Evolutionary conservation across 2,888 invertebrate genomes (phyloP).

Genomic region (Troilus luridus): DNA sequence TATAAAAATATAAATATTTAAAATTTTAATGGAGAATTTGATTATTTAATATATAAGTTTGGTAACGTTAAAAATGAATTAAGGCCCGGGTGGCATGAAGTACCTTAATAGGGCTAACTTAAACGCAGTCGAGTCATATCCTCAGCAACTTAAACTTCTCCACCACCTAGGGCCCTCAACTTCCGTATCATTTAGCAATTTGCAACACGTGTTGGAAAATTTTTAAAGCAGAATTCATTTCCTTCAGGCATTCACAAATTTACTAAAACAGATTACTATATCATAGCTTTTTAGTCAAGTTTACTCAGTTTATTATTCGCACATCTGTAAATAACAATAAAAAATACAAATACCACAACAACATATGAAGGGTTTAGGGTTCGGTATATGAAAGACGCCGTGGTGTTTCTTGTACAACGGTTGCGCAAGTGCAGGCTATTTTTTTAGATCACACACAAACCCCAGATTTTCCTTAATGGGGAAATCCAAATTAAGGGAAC

Average conservation of each 20-base stretch:
- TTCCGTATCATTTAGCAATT: conserved; percentile 42
- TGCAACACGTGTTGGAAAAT: conserved; percentile 7
- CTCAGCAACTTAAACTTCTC: background rate
- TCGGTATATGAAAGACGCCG: too few relatives aligned
- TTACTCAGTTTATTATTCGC: background rate
- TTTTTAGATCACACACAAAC: too few relatives aligned
- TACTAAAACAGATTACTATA: background rate
- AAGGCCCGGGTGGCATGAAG: background rate
- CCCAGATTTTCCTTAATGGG: too few relatives aligned
- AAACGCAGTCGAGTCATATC: background rate
- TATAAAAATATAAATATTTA: background rate
- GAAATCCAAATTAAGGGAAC: too few relatives aligned
- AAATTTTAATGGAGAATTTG: background rate
- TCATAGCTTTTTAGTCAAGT: background rate
- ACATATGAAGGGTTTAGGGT: too few relatives aligned
- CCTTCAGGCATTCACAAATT: background rate
- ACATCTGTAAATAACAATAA: too few relatives aligned
- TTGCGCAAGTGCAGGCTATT: too few relatives aligned
- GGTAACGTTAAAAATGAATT: background rate
- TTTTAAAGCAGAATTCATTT: background rate
- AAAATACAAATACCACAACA: too few relatives aligned
- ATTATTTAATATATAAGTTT: background rate
- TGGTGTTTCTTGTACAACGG: too few relatives aligned
- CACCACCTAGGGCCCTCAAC: background rate
- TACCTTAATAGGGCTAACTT: background rate